Evolutionary conservation across 2,113 vertebrate genomes (phyloP).

Genomic region (Alces alces): DNA sequence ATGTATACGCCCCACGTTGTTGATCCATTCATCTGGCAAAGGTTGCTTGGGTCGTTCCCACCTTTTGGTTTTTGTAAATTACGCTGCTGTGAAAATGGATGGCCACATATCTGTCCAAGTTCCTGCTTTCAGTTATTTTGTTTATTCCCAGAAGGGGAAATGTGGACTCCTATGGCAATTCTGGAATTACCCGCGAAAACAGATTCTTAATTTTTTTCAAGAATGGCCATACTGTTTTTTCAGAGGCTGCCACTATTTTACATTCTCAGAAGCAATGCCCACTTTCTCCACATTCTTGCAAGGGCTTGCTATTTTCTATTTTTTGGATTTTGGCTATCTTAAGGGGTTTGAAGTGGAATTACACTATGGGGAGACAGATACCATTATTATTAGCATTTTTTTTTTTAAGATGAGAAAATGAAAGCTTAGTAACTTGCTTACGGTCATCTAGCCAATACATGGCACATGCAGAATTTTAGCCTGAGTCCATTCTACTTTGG

Average conservation of each 20-base stretch:
- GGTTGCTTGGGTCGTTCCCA: too few relatives aligned
- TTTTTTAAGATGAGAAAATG: background rate
- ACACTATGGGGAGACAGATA: background rate
- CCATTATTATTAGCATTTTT: background rate
- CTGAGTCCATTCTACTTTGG: background rate
- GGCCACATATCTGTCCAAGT: background rate
- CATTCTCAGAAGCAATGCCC: background rate
- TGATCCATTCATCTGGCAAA: background rate
- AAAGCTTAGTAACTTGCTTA: background rate
- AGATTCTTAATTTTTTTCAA: background rate
- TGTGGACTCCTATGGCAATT: background rate
- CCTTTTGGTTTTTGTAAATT: background rate
- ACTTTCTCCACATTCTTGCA: background rate
- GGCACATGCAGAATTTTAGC: background rate
- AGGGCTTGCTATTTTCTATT: background rate
- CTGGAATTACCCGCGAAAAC: background rate
- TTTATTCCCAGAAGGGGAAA: background rate
- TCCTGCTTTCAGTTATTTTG: background rate
- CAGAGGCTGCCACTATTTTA: too few relatives aligned
- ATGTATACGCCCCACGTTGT: too few relatives aligned
- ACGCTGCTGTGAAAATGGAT: fast-evolving
- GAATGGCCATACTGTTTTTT: fast-evolving
- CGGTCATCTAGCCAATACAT: background rate
- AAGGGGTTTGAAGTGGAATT: too few relatives aligned
- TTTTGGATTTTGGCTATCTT: background rate